Base-by-base conservation (phyloP, 2,797 vertebrate species). In the Cercopithecus hamlyni region DNA sequence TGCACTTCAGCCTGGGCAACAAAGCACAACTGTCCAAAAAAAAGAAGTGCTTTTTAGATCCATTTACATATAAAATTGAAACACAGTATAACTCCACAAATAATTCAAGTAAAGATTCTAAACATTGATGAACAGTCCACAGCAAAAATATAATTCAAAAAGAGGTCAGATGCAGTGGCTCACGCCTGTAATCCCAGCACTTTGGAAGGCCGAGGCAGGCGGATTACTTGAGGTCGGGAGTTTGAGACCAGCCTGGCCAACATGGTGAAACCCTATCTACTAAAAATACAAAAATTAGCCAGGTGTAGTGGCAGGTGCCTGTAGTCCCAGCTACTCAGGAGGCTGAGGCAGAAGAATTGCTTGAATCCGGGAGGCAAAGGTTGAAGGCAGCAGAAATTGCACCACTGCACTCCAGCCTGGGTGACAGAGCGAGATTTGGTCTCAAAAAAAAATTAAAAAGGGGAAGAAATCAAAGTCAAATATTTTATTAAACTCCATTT, bases 81-180 rank as follows among this genome's bases (percentile, higher is more conserved):
- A 96, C 94, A 70, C 20, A 88, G 43, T 7, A 33, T 81, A 73
- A 88, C 5, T 73, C 75, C 24, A 86, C 55, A 96, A 92, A 94
- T 41, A 93, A 90, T 95, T 96, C 80, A 96, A 93, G 20, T 73
- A 92, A 87, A 81, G 72, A 70, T 50, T 95, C 39, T 77, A 76
- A 30, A 75, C 22, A 95, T 43, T 94, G 50, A 76, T 48, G 22
- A 97, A 92, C 0, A 93, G 52, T 75, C 26, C 36, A 91, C 1
- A 77, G 77, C 11, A 94, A 80, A 94, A 93, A 87, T 24, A 70
- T 70, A 94, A 61, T 33, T n/a, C 33, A 67, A 67, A 67, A 67
- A 1, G 33, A 33, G 30, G 33, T 33, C 61, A n/a, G 61, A 15
- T 1, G 15, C 61, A 67, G 61, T 67, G 61, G 33, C 30, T n/a